Evolutionary conservation across 2,113 vertebrate genomes (phyloP), one percentile per base, ranked within the genome.

Genomic region (Anseranas semipalmata): DNA sequence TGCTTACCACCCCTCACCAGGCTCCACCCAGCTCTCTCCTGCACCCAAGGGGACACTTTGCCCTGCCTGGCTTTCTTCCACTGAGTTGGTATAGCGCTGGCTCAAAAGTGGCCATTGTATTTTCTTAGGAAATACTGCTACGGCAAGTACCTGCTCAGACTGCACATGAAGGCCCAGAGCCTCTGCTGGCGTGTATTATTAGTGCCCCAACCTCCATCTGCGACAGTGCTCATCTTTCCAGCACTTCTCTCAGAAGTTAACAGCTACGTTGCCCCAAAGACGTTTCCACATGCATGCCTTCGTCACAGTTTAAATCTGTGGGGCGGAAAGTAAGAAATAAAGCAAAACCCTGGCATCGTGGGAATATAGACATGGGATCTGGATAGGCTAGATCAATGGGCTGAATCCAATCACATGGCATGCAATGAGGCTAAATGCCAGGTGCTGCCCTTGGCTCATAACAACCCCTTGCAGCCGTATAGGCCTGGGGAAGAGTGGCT

Each of bases 51-150:
- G 63, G 35, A 74, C 73, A 55, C 1, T 1, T 67, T 90, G 76
- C 73, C 71, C 70, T 85, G 67, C 74, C 85, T 65, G 84, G 39
- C 85, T 94, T 87, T 65, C 62, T 74, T 62, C 73, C 35, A 35
- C 68, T 43, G 46, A 7, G 15, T 3, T 52, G 66, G 52, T 12
- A 10, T 11, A 39, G 66, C 43, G n/a, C 53, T 87, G 87, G 30
- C 63, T 88, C 89, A 43, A 68, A 33, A 95, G 77, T 4, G 37
- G 53, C 84, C 91, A 95, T 93, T 94, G 84, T 96, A 71, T 83
- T 95, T 74, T 56, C 81, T 87, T 21, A 55, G 87, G 81, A 91
- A 94, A 65, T 43, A 6, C 14, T 37, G 45, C 41, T 91, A 46
- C 10, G 87, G 55, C 43, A 32, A 39, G 92, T 68, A 67, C 46